Base-by-base conservation (phyloP, 2,888 invertebrate species). In the Andrena hattorfiana region DNA sequence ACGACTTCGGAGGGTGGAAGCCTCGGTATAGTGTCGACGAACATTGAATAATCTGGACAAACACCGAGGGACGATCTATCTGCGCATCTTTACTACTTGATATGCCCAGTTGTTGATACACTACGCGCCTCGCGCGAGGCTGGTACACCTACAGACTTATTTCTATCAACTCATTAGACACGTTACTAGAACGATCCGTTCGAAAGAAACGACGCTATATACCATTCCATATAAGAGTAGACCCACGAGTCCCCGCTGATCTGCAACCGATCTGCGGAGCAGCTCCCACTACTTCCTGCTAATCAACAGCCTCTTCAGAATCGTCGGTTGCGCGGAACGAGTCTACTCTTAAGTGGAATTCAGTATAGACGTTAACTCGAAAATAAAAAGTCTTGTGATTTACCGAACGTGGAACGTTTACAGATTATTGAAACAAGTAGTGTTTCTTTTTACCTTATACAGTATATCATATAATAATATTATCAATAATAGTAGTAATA, bases 341-440 rank as follows among this genome's bases (percentile, higher is more conserved):
- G 42, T 42, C 42, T 42, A 16, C 5, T 42, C 42, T 42, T 42
- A 42, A 13, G 42, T 42, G 5, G 42, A 42, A 42, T 42, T 42
- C 42, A 42, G 42, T 42, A 42, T 4, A 78, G 32, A 54, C 35
- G 67, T 32, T 49, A 72, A 60, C 20, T 66, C 35, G 73, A 30
- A 76, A 85, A 75, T 60, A 30, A 74, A 84, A 85, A 86, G 66
- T 73, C 60, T 77, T 66, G 84, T 72, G 75, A 75, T 73, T 87
- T 91, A 90, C 82, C 72, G 79, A 90, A 89, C 88, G 79, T 85
- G 87, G 82, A 90, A 90, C 86, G 82, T 71, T 62, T 68, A 66
- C 56, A 79, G 68, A 74, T 89, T 89, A 90, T 77, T 72, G 81
- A 89, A 85, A 84, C 69, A 77, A 86, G 87, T 75, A 69, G 62